A percentile compares a stretch with the other conserved stretches of the same genome.
Evolutionary conservation across 2,888 invertebrate genomes (phyloP).

Genomic region (Argyra leucocephala): DNA sequence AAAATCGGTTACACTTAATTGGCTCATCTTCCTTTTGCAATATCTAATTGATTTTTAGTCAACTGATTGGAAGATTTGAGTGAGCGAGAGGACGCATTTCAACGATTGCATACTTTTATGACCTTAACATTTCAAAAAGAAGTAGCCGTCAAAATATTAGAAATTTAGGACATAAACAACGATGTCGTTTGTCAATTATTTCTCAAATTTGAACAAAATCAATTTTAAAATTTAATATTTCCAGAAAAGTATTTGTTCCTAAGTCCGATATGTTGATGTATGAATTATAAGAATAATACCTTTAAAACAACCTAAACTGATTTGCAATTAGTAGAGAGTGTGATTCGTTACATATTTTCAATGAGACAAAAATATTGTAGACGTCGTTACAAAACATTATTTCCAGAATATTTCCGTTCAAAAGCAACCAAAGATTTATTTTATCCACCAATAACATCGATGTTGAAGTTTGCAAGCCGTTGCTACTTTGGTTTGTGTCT

Average conservation of each 20-base stretch:
- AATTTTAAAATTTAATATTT: constrained; percentile 73
- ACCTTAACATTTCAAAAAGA: constrained; percentile 96
- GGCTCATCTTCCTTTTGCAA: constrained; percentile 95
- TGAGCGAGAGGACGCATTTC: constrained; percentile 63
- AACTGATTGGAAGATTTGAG: constrained; percentile 78
- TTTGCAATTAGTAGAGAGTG: constrained; percentile 76
- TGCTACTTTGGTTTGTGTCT: no score
- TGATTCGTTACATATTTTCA: constrained; percentile 75
- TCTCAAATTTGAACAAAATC: constrained; percentile 87
- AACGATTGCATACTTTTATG: constrained; percentile 72
- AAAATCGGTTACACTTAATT: constrained; percentile 59
- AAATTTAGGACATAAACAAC: constrained; percentile 57
- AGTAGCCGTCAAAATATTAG: constrained; percentile 86
- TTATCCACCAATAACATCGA: no score
- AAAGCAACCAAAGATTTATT: no score
- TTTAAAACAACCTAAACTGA: constrained; percentile 58
- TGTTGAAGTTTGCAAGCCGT: no score
- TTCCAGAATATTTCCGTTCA: constrained; percentile 61
- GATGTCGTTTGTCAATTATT: constrained; percentile 89
- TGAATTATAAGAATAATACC: constrained; percentile 87
- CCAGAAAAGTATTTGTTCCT: constrained; percentile 84
- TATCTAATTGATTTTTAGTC: constrained; percentile 87
- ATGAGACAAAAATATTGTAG: constrained; percentile 77
- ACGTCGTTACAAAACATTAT: constrained; percentile 60
- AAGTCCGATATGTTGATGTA: constrained; percentile 93